Conservation (phyloP, 2,888 invertebrate species). For the Tuta absoluta region DNA sequence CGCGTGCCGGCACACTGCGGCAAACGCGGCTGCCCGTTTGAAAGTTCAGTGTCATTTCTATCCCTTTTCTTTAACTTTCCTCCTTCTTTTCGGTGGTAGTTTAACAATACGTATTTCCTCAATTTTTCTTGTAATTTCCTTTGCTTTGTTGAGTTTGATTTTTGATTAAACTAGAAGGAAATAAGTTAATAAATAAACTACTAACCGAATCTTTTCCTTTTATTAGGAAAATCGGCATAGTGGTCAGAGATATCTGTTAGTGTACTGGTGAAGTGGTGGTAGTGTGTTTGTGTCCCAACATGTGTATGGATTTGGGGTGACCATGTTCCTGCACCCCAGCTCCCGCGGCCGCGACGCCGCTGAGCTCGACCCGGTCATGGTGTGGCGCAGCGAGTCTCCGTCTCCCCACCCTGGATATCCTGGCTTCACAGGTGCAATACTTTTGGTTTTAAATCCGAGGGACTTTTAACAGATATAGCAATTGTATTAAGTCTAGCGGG, state of each 20-base stretch:
- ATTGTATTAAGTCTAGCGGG: background rate
- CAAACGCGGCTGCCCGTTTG: conserved; percentile 35
- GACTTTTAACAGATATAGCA: background rate
- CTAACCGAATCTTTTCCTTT: conserved; percentile 40
- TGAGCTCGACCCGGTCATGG: conserved; percentile 71
- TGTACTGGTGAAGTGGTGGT: conserved; percentile 46
- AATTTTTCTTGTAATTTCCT: conserved; percentile 30
- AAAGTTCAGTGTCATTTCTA: conserved; percentile 49
- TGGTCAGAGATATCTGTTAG: conserved; percentile 29
- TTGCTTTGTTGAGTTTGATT: conserved; percentile 24
- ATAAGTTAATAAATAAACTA: conserved; percentile 12
- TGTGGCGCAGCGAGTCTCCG: conserved; percentile 74
- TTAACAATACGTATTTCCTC: conserved; percentile 28
- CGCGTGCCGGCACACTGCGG: conserved; percentile 19
- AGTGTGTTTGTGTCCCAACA: conserved; percentile 57
- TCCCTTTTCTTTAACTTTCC: conserved; percentile 26
- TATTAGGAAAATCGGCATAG: conserved; percentile 40
- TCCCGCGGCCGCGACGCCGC: conserved; percentile 70
- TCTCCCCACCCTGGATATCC: conserved; percentile 32
- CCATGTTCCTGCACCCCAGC: conserved; percentile 76
- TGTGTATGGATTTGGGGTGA: conserved; percentile 78
- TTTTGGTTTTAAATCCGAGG: background rate
- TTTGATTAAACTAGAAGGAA: conserved; percentile 24
- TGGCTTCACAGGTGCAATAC: background rate
- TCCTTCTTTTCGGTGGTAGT: conserved; percentile 24